phyloP scores from a whole-genome alignment of 2,797 vertebrate species.

The Alectoris magna region DNA sequence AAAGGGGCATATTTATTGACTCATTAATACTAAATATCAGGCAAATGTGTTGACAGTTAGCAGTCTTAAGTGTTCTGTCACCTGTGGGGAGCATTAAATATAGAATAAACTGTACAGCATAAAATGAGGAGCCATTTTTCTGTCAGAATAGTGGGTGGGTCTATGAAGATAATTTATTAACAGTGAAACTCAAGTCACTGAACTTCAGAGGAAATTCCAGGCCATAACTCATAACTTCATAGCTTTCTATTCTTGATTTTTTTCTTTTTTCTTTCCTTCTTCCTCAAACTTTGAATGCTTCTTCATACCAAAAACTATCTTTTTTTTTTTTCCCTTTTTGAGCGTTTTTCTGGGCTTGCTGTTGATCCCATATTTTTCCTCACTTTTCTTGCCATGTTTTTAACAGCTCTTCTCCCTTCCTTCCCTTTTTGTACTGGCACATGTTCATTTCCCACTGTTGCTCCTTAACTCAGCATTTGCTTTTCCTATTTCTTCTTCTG shows the following conservation, averaged over 20 bases:
- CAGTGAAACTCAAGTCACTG: constrained; percentile 28
- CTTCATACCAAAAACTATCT: background rate
- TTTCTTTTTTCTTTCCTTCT: background rate
- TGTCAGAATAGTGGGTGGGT: constrained; percentile 1
- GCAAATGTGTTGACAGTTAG: background rate
- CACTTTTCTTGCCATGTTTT: background rate
- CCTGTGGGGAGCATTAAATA: constrained; percentile 51
- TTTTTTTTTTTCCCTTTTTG: background rate
- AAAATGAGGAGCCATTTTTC: constrained; percentile 15
- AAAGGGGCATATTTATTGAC: constrained; percentile 40
- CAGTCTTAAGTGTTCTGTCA: constrained; percentile 31
- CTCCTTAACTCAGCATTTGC: background rate
- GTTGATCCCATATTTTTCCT: background rate
- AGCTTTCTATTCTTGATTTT: background rate
- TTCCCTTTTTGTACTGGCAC: background rate
- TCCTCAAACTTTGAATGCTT: background rate
- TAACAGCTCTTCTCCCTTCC: background rate
- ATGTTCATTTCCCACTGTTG: background rate
- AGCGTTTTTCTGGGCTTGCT: background rate
- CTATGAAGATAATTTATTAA: constrained; percentile 41
- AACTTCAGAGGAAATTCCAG: constrained; percentile 35
- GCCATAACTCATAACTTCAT: constrained; percentile 34
- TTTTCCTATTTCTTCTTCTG: background rate
- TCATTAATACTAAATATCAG: background rate
- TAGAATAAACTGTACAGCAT: constrained; percentile 21